These are phyloP conservation scores for Apaloderma vittatum DNA, from an alignment of 2,113 vertebrate genomes.

Conservation along the genomic window DNA sequence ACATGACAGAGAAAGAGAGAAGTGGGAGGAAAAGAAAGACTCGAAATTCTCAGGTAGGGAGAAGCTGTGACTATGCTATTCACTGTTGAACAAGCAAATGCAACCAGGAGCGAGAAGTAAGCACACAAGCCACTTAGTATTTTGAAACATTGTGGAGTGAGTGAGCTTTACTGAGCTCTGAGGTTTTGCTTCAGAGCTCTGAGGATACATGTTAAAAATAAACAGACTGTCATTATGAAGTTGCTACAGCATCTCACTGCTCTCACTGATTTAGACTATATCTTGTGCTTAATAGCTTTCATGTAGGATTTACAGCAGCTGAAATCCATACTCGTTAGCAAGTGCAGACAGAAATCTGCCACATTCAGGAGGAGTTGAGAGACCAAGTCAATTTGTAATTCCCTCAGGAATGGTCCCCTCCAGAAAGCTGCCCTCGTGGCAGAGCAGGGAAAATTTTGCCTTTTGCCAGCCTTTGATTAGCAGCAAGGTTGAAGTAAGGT, in stretches of 20 bases:
- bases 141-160: conserved; percentile 9
- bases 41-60: background rate
- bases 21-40: background rate
- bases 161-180: background rate
- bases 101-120: background rate
- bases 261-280: background rate
- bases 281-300: background rate
- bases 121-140: background rate
- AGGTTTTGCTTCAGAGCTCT: background rate
- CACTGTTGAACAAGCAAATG: background rate
- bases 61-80: background rate
- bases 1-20: background rate
- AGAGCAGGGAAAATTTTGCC: background rate
- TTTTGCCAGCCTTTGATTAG: background rate
- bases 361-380: background rate
- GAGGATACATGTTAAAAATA: conserved; percentile 7
- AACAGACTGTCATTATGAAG: conserved; percentile 11
- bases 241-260: background rate
- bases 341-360: background rate
- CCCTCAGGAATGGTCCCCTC: background rate
- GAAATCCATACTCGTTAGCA: conserved; percentile 22
- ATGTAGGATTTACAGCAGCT: conserved; percentile 2
- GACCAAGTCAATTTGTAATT: background rate
- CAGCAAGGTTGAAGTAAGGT: background rate
- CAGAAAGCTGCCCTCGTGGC: background rate